phyloP scores from a whole-genome alignment of 2,888 invertebrate genomes.

The Bombylius discolor region DNA sequence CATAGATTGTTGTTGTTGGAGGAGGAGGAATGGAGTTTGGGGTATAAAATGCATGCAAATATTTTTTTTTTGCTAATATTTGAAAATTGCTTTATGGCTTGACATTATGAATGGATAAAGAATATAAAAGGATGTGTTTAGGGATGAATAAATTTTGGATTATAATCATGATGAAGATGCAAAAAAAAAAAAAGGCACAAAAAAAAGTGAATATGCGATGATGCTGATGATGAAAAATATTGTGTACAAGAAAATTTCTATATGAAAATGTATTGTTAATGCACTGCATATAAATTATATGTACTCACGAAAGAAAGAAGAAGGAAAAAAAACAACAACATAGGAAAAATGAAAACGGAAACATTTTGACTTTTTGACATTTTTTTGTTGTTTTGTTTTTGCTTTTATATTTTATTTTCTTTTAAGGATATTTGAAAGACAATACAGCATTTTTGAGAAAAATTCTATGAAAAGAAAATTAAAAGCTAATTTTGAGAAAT shows the following conservation, averaged over 20 bases:
- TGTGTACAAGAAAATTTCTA: too few relatives aligned
- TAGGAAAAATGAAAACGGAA: background rate
- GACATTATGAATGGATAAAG: conserved; percentile 7
- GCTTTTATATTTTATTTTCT: too few relatives aligned
- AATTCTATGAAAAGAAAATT: too few relatives aligned
- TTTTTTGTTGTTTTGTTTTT: background rate
- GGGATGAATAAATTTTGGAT: conserved; percentile 6
- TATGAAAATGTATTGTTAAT: background rate
- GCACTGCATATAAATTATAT: background rate
- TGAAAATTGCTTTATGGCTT: conserved; percentile 5
- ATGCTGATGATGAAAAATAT: background rate
- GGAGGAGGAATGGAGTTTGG: too few relatives aligned
- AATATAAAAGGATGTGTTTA: conserved; percentile 2
- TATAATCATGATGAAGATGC: background rate
- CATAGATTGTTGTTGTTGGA: too few relatives aligned
- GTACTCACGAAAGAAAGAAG: background rate
- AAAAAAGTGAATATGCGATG: background rate
- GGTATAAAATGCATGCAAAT: too few relatives aligned
- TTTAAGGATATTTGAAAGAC: too few relatives aligned
- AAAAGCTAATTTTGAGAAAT: too few relatives aligned
- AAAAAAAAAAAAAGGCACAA: background rate
- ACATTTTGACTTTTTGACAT: background rate
- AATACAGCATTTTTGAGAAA: too few relatives aligned
- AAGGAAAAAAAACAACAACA: background rate
- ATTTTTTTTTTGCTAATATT: conserved; percentile 1